Percentiles rank a stretch among this genome's conserved stretches.
Evolutionary conservation across 2,797 vertebrate species (phyloP).

Genomic region (Coregonus ussuriensis): DNA sequence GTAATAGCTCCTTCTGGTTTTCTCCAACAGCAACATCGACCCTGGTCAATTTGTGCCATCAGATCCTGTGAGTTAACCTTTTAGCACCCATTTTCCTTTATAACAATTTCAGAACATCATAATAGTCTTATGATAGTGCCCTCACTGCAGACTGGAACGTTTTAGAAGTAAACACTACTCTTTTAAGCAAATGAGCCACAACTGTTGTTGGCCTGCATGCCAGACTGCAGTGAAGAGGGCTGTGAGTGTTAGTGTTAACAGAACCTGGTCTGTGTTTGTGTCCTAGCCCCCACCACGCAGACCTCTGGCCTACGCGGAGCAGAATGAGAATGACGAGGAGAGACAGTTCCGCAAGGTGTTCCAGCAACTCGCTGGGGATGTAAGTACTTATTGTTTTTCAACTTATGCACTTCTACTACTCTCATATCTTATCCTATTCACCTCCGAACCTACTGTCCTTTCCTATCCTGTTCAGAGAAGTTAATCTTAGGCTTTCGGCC

Average conservation of each 20-base stretch:
- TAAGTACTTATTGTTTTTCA: slow-evolving; percentile 65
- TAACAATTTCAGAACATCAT: background rate
- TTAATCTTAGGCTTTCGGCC: background rate
- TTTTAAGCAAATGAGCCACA: slow-evolving; percentile 21
- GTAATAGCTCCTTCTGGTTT: background rate
- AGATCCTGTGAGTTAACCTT: slow-evolving; percentile 66
- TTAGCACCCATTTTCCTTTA: background rate
- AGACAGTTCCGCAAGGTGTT: slow-evolving; percentile 84
- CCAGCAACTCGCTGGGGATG: slow-evolving; percentile 87
- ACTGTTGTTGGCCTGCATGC: background rate
- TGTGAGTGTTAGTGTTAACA: slow-evolving; percentile 18
- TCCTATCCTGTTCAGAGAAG: background rate
- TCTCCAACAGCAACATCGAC: slow-evolving; percentile 66
- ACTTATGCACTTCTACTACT: background rate
- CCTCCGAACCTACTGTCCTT: background rate
- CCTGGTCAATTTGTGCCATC: slow-evolving; percentile 56
- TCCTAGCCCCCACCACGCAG: slow-evolving; percentile 74
- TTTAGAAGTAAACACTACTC: slow-evolving; percentile 27
- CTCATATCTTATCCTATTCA: background rate
- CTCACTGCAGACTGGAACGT: slow-evolving; percentile 14
- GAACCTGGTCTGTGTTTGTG: slow-evolving; percentile 6
- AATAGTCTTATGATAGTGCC: background rate
- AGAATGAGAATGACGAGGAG: slow-evolving; percentile 83
- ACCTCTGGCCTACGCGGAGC: slow-evolving; percentile 72
- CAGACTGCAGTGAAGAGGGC: background rate